Evolutionary conservation across 2,888 invertebrate species (phyloP), one percentile per base, ranked within the genome.

Genomic region (Phorcus lineatus): DNA sequence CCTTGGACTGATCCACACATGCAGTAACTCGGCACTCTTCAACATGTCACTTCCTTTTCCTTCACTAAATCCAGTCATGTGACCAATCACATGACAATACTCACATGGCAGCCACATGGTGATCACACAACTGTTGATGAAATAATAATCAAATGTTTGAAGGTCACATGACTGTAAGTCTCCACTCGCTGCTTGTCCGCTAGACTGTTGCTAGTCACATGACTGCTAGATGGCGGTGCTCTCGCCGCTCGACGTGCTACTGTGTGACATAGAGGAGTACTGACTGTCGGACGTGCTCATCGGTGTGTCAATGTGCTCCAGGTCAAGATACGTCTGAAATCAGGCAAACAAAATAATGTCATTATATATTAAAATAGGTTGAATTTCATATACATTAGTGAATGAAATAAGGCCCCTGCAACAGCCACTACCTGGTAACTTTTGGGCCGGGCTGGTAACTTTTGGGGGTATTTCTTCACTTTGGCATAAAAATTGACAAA

Each of bases 241-340:
- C 62, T 83, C 82, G 24, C 78, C 85, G 77, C 87, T 88, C 79
- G 85, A 86, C 55, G 87, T 89, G 75, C 87, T 87, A 80, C 89
- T 89, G 75, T 89, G 88, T 75, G 90, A 91, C 91, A 92, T 92
- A 31, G 91, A 91, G 17, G 91, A 92, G 88, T 92, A 92, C 86
- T 92, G 91, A 82, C 90, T 90, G 86, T 91, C 91, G 6, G 90
- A 89, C 16, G 88, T 88, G 74, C 90, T 90, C 79, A 87, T 87
- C 28, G 89, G 84, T 24, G 89, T 88, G 74, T 90, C 88, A 77
- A 89, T 83, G 13, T 89, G 89, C 80, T 90, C 90, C 80, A 98
- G 95, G 93, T 98, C 97, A 91, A 98, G 93, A 93, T 98, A 98
- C 92, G 97, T 97, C 95, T 95, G 90, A 3, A 89, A 84, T 31